These are phyloP conservation scores for Aplysia californica DNA, from an alignment of 1,140 invertebrate species.

Conservation along the genomic window DNA sequence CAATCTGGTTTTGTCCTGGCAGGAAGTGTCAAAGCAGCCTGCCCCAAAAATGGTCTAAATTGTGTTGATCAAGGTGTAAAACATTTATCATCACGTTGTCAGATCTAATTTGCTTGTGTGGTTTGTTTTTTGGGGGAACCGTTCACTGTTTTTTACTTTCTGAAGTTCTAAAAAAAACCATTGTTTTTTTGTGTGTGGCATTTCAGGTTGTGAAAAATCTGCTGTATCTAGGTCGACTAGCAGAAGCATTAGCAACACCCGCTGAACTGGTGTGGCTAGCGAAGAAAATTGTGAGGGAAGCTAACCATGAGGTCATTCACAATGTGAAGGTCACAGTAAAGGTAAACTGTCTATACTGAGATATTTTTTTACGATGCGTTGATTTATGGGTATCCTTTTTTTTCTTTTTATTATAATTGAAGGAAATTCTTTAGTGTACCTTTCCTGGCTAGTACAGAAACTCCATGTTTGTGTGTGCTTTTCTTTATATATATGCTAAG, in stretches of 20 bases:
- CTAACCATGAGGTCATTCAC: conserved; percentile 78
- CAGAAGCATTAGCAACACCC: conserved; percentile 58
- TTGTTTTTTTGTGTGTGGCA: too few relatives aligned
- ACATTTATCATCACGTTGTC: too few relatives aligned
- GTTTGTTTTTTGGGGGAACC: too few relatives aligned
- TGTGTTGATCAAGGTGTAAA: too few relatives aligned
- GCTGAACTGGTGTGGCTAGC: conserved; percentile 74
- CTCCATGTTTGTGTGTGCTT: too few relatives aligned
- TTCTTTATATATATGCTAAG: too few relatives aligned
- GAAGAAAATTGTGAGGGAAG: conserved; percentile 75
- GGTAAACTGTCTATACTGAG: too few relatives aligned
- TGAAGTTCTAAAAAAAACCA: too few relatives aligned
- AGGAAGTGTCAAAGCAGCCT: too few relatives aligned
- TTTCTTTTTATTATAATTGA: neutral
- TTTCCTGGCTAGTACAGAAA: neutral
- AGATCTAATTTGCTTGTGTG: neutral
- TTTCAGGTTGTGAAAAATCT: conserved; percentile 76
- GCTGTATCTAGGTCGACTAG: conserved; percentile 73
- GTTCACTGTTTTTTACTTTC: too few relatives aligned
- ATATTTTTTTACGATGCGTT: neutral
- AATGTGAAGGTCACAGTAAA: conserved; percentile 68
- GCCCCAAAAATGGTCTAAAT: too few relatives aligned
- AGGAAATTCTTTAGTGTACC: neutral
- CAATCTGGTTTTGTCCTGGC: too few relatives aligned
- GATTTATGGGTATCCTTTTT: neutral